Evolutionary conservation across 1,140 invertebrate genomes (phyloP), one percentile per base, ranked within the genome.

Genomic region (Ylistrum balloti): DNA sequence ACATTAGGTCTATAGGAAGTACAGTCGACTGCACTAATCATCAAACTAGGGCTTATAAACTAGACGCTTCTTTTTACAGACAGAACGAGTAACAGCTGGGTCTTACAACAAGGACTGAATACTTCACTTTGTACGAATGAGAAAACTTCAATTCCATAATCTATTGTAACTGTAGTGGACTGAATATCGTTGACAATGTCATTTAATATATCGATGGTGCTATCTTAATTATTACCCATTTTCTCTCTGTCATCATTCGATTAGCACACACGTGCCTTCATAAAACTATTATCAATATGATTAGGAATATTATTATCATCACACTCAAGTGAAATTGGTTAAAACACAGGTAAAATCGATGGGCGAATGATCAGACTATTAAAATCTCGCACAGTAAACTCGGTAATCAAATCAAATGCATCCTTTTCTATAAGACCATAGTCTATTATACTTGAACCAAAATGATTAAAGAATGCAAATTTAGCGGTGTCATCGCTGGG

Each of bases 351-450:
- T 33, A 33, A 90, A 90, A 33, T 28, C 22, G 13, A 90, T 13
- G 13, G 88, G 87, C 11, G 41, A 10, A 86, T 90, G 56, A 33
- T 88, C 87, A 88, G 86, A 88, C 86, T 38, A 88, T 91, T 86
- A 7, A 88, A 86, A 41, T 34, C n/a, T 5, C 33, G 33, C 33
- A 91, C 74, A 86, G 35, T 86, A 86, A 91, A 91, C 86, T 56
- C 5, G n/a, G 33, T n/a, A 28, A 88, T 86, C 33, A n/a, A 86
- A n/a, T n/a, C n/a, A n/a, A n/a, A n/a, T n/a, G n/a, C n/a, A n/a
- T n/a, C n/a, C n/a, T n/a, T n/a, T n/a, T n/a, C n/a, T n/a, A n/a
- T n/a, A n/a, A n/a, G n/a, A n/a, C n/a, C n/a, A n/a, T n/a, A n/a
- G n/a, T n/a, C n/a, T n/a, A n/a, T n/a, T n/a, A n/a, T n/a, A n/a